Evolutionary conservation across 2,797 vertebrate species (phyloP), one percentile per base, ranked within the genome.

Genomic region (Amniataba percoides): DNA sequence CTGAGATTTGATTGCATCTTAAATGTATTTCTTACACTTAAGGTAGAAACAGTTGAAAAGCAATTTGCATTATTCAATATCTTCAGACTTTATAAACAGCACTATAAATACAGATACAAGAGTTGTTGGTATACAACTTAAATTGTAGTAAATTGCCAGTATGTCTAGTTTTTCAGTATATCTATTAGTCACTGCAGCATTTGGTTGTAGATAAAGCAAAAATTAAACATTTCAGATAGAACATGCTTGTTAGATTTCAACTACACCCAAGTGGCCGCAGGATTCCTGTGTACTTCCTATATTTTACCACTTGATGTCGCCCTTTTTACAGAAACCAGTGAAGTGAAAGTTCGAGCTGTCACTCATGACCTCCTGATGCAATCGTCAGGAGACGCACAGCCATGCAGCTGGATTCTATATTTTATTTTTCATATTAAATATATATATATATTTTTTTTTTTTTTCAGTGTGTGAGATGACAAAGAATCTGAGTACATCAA

Each of bases 301-400:
- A 0, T 74, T 69, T 81, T 7, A 69, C 90, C 93, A 94, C 92
- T 88, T 69, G 94, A 72, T 90, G 92, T 90, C 90, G 57, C 70
- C 31, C 78, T 88, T 82, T 79, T 39, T 58, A 58, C 53, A 84
- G 58, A 90, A 82, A 87, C 34, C 7, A 39, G 6, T 55, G 46
- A 58, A 19, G 13, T 71, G 36, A 66, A 53, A 64, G 43, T 60
- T 53, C 13, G 39, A 36, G 48, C 8, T 18, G 16, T 52, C n/a
- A 5, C 18, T 65, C 8, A 5, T 18, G 13, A 3, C 2, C 34
- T 36, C 40, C 53, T 69, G 66, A 78, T 66, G 78, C 27, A 82
- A 71, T 25, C 48, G 55, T 64, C 3, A 2, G 27, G 2, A 53
- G 39, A 59, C 19, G 19, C 10, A n/a, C 1, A 52, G 2, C 2